Percentiles rank a stretch among this genome's conserved stretches.
phyloP scores from a whole-genome alignment of 2,797 vertebrate genomes.

The Clarias laeviceps region DNA sequence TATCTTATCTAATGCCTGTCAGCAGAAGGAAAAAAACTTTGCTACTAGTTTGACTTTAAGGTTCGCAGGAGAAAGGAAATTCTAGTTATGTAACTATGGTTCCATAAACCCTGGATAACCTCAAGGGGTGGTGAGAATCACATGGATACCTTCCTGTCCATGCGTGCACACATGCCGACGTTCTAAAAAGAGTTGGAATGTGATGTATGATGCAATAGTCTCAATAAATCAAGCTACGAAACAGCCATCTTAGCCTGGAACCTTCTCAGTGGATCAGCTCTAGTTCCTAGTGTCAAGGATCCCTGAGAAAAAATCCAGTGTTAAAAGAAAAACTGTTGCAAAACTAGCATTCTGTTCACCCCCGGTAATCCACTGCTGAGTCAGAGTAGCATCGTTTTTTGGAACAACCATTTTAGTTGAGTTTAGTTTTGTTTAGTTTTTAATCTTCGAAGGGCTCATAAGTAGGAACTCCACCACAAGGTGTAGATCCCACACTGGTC shows the following conservation, averaged over 20 bases:
- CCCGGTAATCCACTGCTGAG: neutral
- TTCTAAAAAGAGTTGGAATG: constrained; percentile 2
- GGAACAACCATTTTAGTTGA: neutral
- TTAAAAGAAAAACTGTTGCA: neutral
- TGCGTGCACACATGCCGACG: neutral
- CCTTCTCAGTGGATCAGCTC: neutral
- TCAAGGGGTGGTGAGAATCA: neutral
- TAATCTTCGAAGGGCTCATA: neutral
- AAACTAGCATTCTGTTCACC: too few species aligned
- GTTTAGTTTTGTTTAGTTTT: too few species aligned
- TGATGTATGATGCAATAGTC: neutral
- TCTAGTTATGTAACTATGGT: neutral
- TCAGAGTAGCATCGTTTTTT: too few species aligned
- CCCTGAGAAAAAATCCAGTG: neutral
- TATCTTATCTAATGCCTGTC: constrained; percentile 37
- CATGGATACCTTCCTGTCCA: neutral
- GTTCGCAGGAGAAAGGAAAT: neutral
- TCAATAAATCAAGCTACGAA: neutral
- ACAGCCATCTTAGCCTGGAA: neutral
- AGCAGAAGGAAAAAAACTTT: neutral
- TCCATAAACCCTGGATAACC: neutral
- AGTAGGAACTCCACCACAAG: neutral
- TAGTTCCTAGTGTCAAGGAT: neutral
- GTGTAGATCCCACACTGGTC: neutral
- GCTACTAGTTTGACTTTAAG: neutral